Base-by-base conservation (phyloP, 2,888 invertebrate species). In the Ectropis crepuscularia region DNA sequence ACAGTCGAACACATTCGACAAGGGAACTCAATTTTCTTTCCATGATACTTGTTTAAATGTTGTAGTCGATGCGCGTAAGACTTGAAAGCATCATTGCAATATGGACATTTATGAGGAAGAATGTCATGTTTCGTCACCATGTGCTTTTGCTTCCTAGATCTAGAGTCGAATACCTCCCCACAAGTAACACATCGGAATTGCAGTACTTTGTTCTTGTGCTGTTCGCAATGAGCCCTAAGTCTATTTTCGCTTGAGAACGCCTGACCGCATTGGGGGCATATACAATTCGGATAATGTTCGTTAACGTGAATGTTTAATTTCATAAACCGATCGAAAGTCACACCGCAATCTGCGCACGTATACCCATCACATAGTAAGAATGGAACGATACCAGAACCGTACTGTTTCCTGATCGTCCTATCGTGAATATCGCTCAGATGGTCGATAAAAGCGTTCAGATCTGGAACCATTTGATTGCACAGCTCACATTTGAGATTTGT, bases 191-290 rank as follows among this genome's bases (percentile, higher is more conserved):
- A 92, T 70, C 87, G 88, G 43, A 79, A 81, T 9, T 78, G 58
- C 5, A 67, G 53, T 2, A 39, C 7, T 39, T 60, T 65, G 43
- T 53, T 65, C n/a, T 53, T 60, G 65, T 91, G 91, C 11, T 63
- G 63, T 16, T 63, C 63, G 42, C 12, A 59, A 43, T 64, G 64
- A 5, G 51, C 59, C 0, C 60, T 45, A 0, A 60, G 53, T 41
- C 60, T 55, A 9, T 64, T 64, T 10, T 51, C 51, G 41, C 53
- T 63, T 0, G 68, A 70, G 42, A 72, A 72, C 6, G 86, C 79
- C 75, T 90, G 91, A 0, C 91, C 91, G 63, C 92, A 92, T 54
- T 83, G 80, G 41, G 81, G 85, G 59, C 92, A 92, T 7, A 92
- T 88, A 57, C 87, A 86, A 54, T 89, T 88, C 0, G 87, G 90